phyloP scores from a whole-genome alignment of 1,140 invertebrate genomes.

The Drosophila biarmipes region DNA sequence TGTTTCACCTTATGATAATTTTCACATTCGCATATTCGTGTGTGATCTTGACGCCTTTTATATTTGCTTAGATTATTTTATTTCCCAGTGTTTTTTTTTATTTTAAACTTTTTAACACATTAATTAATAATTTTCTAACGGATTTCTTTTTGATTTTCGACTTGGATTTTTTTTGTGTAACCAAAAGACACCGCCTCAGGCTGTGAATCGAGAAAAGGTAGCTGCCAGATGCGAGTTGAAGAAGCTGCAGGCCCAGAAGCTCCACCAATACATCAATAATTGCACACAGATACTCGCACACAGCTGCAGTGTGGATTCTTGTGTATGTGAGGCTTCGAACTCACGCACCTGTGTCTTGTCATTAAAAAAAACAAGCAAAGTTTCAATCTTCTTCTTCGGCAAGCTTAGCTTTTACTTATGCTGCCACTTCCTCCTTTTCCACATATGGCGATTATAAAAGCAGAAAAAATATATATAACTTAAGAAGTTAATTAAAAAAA shows the following conservation, averaged over 20 bases:
- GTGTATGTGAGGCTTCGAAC: background rate
- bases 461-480: background rate
- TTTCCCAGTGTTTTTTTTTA: no score
- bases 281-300: constrained; percentile 18
- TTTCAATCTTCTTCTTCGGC: constrained; percentile 27
- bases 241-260: constrained; percentile 26
- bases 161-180: background rate
- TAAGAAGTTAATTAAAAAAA: background rate
- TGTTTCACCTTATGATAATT: background rate
- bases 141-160: background rate
- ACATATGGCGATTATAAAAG: background rate
- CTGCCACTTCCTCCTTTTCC: background rate
- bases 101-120: background rate
- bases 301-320: background rate
- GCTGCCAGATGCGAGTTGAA: background rate
- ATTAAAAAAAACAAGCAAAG: constrained; percentile 45
- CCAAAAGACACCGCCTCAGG: constrained; percentile 7
- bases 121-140: background rate
- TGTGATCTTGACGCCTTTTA: background rate
- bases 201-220: constrained; percentile 23
- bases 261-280: background rate
- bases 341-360: constrained; percentile 48
- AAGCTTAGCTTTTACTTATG: constrained; percentile 32
- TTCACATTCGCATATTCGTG: background rate
- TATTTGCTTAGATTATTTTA: background rate